Evolutionary conservation across 2,113 vertebrate genomes (phyloP).

Genomic region (Amphiprion ocellaris): DNA sequence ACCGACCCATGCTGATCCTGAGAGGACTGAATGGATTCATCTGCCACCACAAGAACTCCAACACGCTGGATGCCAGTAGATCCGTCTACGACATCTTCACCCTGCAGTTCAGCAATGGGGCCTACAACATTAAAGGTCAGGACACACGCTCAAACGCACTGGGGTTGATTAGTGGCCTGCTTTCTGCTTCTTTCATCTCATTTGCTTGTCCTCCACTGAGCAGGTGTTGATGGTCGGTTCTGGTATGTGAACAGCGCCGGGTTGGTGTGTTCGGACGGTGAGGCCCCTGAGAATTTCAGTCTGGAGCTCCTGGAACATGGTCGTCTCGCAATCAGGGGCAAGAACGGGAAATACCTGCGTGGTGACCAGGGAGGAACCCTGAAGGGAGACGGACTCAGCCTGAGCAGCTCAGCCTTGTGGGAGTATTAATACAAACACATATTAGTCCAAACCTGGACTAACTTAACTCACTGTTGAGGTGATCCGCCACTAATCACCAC

Average conservation of each 20-base stretch:
- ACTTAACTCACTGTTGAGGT: slow-evolving; percentile 20
- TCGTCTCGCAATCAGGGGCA: slow-evolving; percentile 91
- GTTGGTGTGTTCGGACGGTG: slow-evolving; percentile 91
- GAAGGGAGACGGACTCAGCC: slow-evolving; percentile 88
- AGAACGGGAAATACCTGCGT: slow-evolving; percentile 91
- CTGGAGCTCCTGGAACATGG: slow-evolving; percentile 92
- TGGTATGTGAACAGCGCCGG: slow-evolving; percentile 92
- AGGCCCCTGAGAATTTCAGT: slow-evolving; percentile 91
- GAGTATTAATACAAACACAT: slow-evolving; percentile 87
- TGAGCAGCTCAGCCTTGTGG: slow-evolving; percentile 90
- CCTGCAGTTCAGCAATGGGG: slow-evolving; percentile 90
- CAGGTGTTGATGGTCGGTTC: slow-evolving; percentile 90
- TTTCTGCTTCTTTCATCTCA: neutral
- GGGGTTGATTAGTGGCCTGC: neutral
- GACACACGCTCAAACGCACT: neutral
- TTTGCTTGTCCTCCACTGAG: neutral
- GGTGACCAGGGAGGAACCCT: slow-evolving; percentile 94
- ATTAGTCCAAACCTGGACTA: neutral
- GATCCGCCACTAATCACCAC: neutral
- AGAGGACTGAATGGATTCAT: slow-evolving; percentile 94
- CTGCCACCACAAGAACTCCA: slow-evolving; percentile 93
- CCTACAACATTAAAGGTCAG: slow-evolving; percentile 95
- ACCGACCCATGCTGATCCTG: slow-evolving; percentile 94
- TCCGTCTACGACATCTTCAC: slow-evolving; percentile 95
- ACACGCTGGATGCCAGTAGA: slow-evolving; percentile 93